A percentile compares a stretch with the other conserved stretches of the same genome.
These are phyloP conservation scores for Rhagonycha fulva DNA, from an alignment of 2,888 invertebrate species.

Conservation along the genomic window DNA sequence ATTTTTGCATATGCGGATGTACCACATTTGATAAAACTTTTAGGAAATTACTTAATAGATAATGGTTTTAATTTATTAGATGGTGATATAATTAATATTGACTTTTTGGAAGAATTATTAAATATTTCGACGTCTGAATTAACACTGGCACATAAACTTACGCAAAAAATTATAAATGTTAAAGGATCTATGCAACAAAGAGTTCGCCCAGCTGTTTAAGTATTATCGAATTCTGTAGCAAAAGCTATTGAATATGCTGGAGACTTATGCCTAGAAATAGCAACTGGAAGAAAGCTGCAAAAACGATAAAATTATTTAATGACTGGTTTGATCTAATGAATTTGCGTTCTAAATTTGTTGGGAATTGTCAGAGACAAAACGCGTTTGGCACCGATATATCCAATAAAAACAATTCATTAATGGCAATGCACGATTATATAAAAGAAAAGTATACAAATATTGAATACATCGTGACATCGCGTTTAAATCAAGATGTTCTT, in stretches of 20 bases:
- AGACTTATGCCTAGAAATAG: slow-evolving; percentile 1
- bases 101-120: not conserved
- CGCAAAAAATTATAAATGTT: slow-evolving; percentile 22
- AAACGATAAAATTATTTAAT: slow-evolving; percentile 13
- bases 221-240: slow-evolving; percentile 14
- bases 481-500: not conserved
- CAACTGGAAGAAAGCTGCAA: slow-evolving; percentile 6
- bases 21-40: not conserved
- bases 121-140: slow-evolving; percentile 22
- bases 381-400: slow-evolving; percentile 19
- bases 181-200: slow-evolving; percentile 21
- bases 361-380: slow-evolving; percentile 5
- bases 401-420: not conserved
- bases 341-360: slow-evolving; percentile 14
- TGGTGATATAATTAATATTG: not conserved
- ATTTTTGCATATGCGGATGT: not conserved
- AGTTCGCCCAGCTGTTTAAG: slow-evolving; percentile 9
- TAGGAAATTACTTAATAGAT: not conserved
- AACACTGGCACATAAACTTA: slow-evolving; percentile 30
- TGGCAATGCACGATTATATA: not conserved
- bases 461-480: not conserved
- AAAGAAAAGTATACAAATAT: not conserved
- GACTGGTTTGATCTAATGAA: slow-evolving; percentile 28
- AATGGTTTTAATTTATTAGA: not conserved
- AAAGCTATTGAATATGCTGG: slow-evolving; percentile 25